Conservation (phyloP, 2,113 vertebrate species). For the Muscicapa adusta region DNA sequence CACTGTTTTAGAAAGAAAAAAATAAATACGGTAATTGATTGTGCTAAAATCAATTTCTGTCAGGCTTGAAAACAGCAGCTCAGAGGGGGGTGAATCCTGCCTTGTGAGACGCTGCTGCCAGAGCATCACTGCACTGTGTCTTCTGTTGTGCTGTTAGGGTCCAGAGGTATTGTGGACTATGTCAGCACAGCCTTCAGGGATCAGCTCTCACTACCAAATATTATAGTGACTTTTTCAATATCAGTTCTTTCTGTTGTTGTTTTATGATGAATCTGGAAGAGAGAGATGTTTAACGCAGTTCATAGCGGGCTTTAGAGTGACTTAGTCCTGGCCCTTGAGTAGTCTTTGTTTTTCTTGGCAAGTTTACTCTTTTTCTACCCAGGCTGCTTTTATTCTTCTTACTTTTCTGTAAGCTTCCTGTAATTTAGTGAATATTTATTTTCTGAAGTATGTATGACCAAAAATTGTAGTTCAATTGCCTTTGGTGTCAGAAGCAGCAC, state of each 20-base stretch:
- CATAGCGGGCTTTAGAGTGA: background rate
- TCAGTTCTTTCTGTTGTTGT: accelerated
- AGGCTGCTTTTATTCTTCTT: background rate
- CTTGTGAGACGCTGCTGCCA: accelerated
- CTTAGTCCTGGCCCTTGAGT: background rate
- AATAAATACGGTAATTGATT: background rate
- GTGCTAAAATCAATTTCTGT: background rate
- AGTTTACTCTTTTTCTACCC: background rate
- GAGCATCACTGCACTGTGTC: background rate
- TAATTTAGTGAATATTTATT: background rate
- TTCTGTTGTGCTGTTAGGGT: background rate
- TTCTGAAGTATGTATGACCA: background rate
- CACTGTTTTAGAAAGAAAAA: background rate
- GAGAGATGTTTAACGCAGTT: background rate
- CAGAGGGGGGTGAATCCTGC: background rate
- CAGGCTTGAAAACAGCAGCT: background rate
- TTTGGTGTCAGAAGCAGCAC: background rate
- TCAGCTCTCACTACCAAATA: background rate
- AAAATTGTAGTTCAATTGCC: background rate
- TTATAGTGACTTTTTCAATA: background rate
- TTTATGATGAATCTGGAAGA: background rate
- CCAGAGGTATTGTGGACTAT: background rate
- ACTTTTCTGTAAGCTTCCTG: background rate
- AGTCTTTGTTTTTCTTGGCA: background rate
- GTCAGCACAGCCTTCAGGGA: background rate